These are phyloP conservation scores for Sphecodes monilicornis DNA, from an alignment of 2,888 invertebrate genomes.

Conservation along the genomic window DNA sequence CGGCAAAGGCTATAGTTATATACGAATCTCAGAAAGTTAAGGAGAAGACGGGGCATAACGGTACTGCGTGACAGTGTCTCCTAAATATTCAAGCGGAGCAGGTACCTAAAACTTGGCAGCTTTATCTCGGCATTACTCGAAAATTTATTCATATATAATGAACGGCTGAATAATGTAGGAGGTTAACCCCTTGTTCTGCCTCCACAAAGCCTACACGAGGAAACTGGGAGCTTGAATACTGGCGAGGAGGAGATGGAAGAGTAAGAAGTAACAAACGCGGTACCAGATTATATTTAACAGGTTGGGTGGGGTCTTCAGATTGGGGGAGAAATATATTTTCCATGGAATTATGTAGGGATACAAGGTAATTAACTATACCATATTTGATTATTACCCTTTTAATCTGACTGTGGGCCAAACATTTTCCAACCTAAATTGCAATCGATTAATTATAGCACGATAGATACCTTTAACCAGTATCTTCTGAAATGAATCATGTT, in stretches of 20 bases:
- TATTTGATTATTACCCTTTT: constrained; percentile 84
- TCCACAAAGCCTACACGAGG: constrained; percentile 78
- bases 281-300: constrained; percentile 82
- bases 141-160: constrained; percentile 85
- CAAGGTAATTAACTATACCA: constrained; percentile 79
- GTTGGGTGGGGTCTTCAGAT: constrained; percentile 72
- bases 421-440: constrained; percentile 35
- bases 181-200: constrained; percentile 84
- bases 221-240: constrained; percentile 70
- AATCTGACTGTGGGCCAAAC: constrained; percentile 73
- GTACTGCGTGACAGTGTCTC: constrained; percentile 84
- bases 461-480: background rate
- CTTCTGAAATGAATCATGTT: background rate
- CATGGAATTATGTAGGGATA: constrained; percentile 78
- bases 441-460: constrained; percentile 23
- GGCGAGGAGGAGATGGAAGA: constrained; percentile 71
- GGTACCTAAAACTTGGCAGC: constrained; percentile 84
- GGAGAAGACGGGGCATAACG: constrained; percentile 81
- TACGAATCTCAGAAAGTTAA: constrained; percentile 78
- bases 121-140: constrained; percentile 85
- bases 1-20: constrained; percentile 51
- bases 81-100: constrained; percentile 83
- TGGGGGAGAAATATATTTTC: constrained; percentile 79
- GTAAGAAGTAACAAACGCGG: constrained; percentile 82
- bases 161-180: constrained; percentile 82